Evolutionary conservation across 1,140 invertebrate genomes (phyloP).

Genomic region (Drosophila takahashii): DNA sequence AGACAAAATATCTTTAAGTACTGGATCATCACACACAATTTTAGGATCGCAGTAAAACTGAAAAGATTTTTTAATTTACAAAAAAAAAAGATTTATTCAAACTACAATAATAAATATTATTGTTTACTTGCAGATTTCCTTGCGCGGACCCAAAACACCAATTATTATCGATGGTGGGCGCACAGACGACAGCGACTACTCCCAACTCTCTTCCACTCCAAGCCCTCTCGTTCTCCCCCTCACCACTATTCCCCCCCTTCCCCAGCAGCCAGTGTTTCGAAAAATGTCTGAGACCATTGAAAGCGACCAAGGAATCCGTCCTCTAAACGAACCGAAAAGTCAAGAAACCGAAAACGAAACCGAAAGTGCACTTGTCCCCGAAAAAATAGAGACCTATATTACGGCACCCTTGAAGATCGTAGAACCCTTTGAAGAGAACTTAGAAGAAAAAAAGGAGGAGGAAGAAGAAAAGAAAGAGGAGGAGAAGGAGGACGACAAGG

Average conservation of each 20-base stretch:
- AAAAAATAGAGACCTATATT: conserved; percentile 14
- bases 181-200: conserved; percentile 21
- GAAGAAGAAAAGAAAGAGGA: not conserved
- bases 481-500: not conserved
- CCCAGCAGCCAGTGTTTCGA: conserved; percentile 12
- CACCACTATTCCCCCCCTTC: conserved; percentile 8
- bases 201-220: conserved; percentile 69
- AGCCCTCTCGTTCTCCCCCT: conserved; percentile 43
- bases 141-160: conserved; percentile 2
- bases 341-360: conserved; percentile 3
- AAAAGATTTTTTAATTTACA: no score
- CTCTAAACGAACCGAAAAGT: conserved; percentile 24
- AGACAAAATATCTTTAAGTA: no score
- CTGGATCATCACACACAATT: no score
- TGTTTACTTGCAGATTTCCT: conserved; percentile 43
- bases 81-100: no score
- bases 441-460: not conserved
- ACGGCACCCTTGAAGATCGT: conserved; percentile 55
- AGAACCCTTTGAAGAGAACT: conserved; percentile 31
- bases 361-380: not conserved
- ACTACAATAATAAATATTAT: no score
- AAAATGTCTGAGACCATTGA: conserved; percentile 64
- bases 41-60: no score
- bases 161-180: conserved; percentile 63
- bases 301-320: conserved; percentile 21